Conservation (phyloP, 2,113 vertebrate species). For the Amphilophus citrinellus region DNA sequence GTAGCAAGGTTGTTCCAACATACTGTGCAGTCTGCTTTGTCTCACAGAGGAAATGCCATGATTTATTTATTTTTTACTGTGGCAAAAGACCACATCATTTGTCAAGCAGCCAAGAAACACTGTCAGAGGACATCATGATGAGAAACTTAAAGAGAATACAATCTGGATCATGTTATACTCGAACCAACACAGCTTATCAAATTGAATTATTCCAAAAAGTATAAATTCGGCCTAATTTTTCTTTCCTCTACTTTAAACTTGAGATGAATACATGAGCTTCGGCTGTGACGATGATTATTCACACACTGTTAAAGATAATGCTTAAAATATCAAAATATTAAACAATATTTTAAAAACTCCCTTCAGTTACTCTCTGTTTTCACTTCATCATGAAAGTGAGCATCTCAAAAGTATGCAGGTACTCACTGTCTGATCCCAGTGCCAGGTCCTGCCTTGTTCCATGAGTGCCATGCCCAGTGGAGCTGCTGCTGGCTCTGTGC, state of each 20-base stretch:
- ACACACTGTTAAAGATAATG: neutral
- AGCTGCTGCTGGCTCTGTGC: constrained; percentile 76
- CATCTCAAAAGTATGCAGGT: neutral
- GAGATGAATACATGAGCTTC: neutral
- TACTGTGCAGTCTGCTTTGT: neutral
- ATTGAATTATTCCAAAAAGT: neutral
- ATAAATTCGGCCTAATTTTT: neutral
- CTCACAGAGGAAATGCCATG: neutral
- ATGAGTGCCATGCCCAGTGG: constrained; percentile 73
- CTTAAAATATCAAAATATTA: too few relatives aligned
- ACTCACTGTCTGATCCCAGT: constrained; percentile 80
- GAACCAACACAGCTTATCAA: neutral
- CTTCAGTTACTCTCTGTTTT: neutral
- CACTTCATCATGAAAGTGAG: neutral
- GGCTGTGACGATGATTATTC: neutral
- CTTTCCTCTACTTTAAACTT: neutral
- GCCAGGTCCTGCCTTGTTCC: constrained; percentile 80
- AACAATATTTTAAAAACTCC: too few relatives aligned
- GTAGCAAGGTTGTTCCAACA: neutral
- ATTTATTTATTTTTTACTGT: neutral
- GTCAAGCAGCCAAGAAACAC: neutral
- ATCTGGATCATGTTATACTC: neutral
- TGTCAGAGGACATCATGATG: neutral
- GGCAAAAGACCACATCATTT: neutral
- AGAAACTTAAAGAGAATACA: neutral